These are phyloP conservation scores for Dasypogon diadema DNA, from an alignment of 2,888 invertebrate species.

Conservation along the genomic window DNA sequence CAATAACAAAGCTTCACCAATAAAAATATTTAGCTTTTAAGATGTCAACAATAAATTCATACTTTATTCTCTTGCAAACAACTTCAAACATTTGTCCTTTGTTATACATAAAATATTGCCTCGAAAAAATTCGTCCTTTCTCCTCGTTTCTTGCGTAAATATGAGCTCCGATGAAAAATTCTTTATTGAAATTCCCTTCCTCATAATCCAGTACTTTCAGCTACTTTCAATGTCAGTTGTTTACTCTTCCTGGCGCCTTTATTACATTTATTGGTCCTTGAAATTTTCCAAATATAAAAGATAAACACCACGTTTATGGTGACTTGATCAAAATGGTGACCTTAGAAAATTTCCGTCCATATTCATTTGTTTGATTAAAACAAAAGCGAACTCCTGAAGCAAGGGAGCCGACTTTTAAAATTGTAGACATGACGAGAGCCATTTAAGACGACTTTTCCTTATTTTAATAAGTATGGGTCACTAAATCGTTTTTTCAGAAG, in stretches of 20 bases:
- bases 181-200: neutral
- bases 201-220: no score
- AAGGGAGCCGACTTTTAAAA: slow-evolving; percentile 8
- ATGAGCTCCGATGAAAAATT: no score
- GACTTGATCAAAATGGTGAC: slow-evolving; percentile 14
- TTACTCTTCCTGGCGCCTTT: slow-evolving; percentile 3
- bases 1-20: no score
- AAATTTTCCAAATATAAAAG: no score
- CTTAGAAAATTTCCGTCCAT: slow-evolving; percentile 21
- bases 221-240: slow-evolving; percentile 12
- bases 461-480: slow-evolving; percentile 22
- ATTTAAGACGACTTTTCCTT: slow-evolving; percentile 32
- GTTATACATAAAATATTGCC: no score
- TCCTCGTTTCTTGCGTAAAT: no score
- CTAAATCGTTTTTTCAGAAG: slow-evolving; percentile 20
- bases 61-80: no score
- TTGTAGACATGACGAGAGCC: slow-evolving; percentile 27
- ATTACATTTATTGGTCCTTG: slow-evolving; percentile 4
- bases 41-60: no score
- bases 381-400: neutral
- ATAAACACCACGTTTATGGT: neutral
- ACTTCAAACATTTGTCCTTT: no score
- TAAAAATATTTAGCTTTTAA: no score
- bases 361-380: slow-evolving; percentile 25
- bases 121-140: no score